These are phyloP conservation scores for Hoplostethus atlanticus DNA, from an alignment of 2,797 vertebrate species.

Conservation along the genomic window DNA sequence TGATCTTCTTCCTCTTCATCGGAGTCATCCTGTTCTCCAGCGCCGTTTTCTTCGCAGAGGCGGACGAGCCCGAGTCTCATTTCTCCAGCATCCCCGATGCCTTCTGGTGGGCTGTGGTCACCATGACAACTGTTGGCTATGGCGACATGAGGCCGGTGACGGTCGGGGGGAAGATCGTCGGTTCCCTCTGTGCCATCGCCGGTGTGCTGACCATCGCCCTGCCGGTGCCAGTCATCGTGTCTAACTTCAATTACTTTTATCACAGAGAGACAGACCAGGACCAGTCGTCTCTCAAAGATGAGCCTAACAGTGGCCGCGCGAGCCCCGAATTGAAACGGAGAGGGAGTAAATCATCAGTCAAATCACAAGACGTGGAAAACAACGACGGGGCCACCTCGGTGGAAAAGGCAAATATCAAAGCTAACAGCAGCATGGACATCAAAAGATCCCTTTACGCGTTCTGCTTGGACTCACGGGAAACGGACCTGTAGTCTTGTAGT, in stretches of 20 bases:
- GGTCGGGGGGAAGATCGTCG: constrained; percentile 96
- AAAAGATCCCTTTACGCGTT: constrained; percentile 94
- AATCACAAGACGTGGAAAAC: constrained; percentile 86
- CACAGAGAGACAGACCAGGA: constrained; percentile 96
- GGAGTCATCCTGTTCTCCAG: constrained; percentile 98
- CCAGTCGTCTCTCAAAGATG: constrained; percentile 90
- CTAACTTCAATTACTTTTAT: constrained; percentile 99
- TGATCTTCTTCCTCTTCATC: constrained; percentile 98
- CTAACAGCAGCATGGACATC: constrained; percentile 91
- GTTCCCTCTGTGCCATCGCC: constrained; percentile 95
- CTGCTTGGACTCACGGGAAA: constrained; percentile 94
- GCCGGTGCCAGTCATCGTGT: constrained; percentile 96
- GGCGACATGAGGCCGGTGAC: constrained; percentile 97
- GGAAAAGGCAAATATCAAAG: constrained; percentile 90
- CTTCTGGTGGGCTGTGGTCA: constrained; percentile 99
- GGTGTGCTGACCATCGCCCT: constrained; percentile 96
- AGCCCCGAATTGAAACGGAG: constrained; percentile 84
- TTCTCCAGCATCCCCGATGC: constrained; percentile 98
- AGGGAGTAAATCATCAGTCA: constrained; percentile 84
- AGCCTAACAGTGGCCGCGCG: constrained; percentile 78
- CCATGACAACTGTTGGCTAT: constrained; percentile 98
- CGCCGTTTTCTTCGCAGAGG: constrained; percentile 95
- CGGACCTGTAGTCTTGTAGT: constrained; percentile 86
- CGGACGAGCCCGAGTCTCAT: constrained; percentile 93
- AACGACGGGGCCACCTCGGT: constrained; percentile 76